Evolutionary conservation across 2,113 vertebrate genomes (phyloP).

Genomic region (Rhodinocichla rosea): DNA sequence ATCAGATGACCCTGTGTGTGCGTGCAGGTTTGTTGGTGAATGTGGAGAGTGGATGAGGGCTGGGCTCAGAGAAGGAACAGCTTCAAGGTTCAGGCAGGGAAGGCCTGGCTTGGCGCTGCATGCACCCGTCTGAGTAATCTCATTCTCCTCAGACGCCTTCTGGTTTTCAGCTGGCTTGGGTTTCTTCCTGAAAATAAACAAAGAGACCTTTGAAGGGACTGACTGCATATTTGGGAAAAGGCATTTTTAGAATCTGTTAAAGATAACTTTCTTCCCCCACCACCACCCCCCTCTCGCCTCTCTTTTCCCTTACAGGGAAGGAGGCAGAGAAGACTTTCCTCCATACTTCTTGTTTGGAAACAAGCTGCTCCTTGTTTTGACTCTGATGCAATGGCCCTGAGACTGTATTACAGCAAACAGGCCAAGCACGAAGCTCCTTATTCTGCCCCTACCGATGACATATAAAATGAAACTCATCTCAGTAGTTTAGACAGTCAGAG

Average conservation of each 20-base stretch:
- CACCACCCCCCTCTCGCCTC: neutral
- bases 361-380: conserved; percentile 76
- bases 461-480: conserved; percentile 69
- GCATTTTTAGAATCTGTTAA: conserved; percentile 86
- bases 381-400: conserved; percentile 72
- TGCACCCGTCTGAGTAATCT: conserved; percentile 91
- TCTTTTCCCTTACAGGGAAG: conserved; percentile 59
- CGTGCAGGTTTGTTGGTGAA: conserved; percentile 89
- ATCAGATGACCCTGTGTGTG: conserved; percentile 93
- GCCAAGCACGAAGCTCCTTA: conserved; percentile 68
- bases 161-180: conserved; percentile 86
- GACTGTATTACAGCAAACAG: conserved; percentile 71
- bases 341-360: conserved; percentile 79
- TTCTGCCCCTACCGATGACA: conserved; percentile 73
- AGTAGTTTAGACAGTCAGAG: conserved; percentile 69
- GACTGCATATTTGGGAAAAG: conserved; percentile 79
- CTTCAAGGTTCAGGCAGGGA: conserved; percentile 91
- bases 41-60: conserved; percentile 84
- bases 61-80: conserved; percentile 81
- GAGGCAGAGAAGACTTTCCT: conserved; percentile 57
- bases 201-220: conserved; percentile 82
- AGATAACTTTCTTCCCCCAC: conserved; percentile 76
- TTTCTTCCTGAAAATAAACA: conserved; percentile 86
- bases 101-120: conserved; percentile 86
- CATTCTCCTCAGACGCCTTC: conserved; percentile 95